Conservation (phyloP, 1,140 invertebrate genomes). For the Dinothrombium tinctorium region DNA sequence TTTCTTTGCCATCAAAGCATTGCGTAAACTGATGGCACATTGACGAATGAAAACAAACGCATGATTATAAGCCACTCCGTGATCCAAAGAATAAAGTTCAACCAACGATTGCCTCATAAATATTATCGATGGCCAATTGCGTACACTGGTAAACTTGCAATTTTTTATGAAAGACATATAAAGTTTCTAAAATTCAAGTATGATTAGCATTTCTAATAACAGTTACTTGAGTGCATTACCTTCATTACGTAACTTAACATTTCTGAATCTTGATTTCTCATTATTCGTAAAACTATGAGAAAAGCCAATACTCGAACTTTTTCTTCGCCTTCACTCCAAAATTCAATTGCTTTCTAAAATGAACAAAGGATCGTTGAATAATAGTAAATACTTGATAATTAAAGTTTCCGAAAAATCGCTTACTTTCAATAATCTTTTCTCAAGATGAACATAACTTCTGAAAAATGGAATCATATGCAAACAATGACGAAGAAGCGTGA, state of each 20-base stretch:
- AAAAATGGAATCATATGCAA: conserved; percentile 58
- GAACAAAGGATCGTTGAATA: not conserved
- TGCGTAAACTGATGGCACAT: conserved; percentile 79
- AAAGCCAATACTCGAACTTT: conserved; percentile 63
- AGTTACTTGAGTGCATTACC: conserved; percentile 21
- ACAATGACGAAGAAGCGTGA: conserved; percentile 62
- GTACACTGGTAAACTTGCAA: conserved; percentile 71
- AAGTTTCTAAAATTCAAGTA: conserved; percentile 33
- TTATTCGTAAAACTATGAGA: conserved; percentile 56
- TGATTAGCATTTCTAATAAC: not conserved
- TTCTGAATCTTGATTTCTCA: conserved; percentile 35
- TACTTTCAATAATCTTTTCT: conserved; percentile 49
- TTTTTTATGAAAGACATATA: conserved; percentile 84
- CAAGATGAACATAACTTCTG: conserved; percentile 33
- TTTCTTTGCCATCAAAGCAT: conserved; percentile 71
- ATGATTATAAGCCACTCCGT: conserved; percentile 56
- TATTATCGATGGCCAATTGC: conserved; percentile 64
- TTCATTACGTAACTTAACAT: conserved; percentile 49
- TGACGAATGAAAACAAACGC: conserved; percentile 90
- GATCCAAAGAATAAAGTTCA: conserved; percentile 66
- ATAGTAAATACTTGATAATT: not conserved
- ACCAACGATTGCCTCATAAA: conserved; percentile 84
- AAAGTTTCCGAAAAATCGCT: conserved; percentile 8
- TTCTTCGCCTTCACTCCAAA: conserved; percentile 63
- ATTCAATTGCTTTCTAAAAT: conserved; percentile 11